Evolutionary conservation across 2,113 vertebrate genomes (phyloP).

Genomic region (Craseonycteris thonglongyai): DNA sequence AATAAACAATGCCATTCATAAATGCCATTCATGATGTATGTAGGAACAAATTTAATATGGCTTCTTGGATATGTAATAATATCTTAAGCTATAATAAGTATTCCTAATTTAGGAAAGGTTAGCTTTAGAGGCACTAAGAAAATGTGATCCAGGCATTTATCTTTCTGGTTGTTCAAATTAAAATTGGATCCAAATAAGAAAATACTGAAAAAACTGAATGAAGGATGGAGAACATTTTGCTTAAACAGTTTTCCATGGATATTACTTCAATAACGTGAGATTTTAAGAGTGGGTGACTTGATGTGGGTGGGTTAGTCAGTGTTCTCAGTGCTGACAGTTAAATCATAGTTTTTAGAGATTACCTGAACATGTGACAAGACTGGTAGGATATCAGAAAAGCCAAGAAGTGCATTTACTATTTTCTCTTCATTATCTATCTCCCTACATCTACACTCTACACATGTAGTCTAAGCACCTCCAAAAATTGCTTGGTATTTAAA

Average conservation of each 20-base stretch:
- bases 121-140: not conserved
- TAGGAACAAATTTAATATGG: not conserved
- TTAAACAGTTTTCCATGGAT: not conserved
- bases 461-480: not conserved
- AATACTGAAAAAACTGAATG: not conserved
- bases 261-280: not conserved
- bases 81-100: not conserved
- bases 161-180: no score
- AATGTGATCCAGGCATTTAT: not conserved
- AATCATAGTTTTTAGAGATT: not conserved
- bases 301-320: not conserved
- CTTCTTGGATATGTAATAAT: not conserved
- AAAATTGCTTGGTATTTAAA: not conserved
- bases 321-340: not conserved
- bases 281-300: not conserved
- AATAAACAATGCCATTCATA: not conserved
- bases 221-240: not conserved
- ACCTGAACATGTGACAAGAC: not conserved
- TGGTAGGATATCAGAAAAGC: not conserved
- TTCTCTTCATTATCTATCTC: not conserved
- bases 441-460: not conserved
- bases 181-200: not conserved
- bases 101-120: not conserved
- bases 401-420: not conserved
- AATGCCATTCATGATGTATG: not conserved